phyloP scores from a whole-genome alignment of 2,113 vertebrate species.

The Cepphus grylle region DNA sequence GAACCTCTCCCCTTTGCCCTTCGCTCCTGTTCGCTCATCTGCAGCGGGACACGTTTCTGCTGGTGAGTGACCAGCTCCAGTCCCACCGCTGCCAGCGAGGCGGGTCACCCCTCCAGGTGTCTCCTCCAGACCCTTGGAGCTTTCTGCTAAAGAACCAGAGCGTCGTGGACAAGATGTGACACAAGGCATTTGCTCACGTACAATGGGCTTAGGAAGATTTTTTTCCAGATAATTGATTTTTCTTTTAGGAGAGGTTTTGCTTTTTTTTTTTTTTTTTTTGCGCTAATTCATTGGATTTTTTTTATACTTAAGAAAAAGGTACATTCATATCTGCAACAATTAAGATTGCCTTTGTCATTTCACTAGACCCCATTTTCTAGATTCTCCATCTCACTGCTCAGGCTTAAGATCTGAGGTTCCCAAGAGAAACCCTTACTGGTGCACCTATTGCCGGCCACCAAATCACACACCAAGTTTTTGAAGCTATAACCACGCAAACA shows the following conservation, averaged over 20 bases:
- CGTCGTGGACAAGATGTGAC: accelerated
- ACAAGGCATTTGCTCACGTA: neutral
- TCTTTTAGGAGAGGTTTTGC: neutral
- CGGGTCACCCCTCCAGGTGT: neutral
- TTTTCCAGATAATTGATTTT: neutral
- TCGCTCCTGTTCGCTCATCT: accelerated
- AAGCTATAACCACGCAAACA: neutral
- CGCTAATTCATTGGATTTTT: neutral
- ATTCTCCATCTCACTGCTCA: accelerated
- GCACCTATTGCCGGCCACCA: neutral
- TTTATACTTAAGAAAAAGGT: neutral
- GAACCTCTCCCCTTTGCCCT: neutral
- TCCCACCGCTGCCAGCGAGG: accelerated
- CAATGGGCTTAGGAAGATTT: neutral
- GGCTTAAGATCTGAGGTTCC: neutral
- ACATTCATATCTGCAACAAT: accelerated
- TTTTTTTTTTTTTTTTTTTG: neutral
- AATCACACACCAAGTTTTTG: neutral
- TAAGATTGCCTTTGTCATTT: accelerated
- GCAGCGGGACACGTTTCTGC: neutral
- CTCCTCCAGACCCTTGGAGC: accelerated
- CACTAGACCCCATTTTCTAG: accelerated
- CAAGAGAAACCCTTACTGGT: accelerated
- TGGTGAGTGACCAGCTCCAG: neutral
- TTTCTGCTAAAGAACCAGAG: neutral